phyloP scores from a whole-genome alignment of 2,113 vertebrate species.

The Ahaetulla prasina region DNA sequence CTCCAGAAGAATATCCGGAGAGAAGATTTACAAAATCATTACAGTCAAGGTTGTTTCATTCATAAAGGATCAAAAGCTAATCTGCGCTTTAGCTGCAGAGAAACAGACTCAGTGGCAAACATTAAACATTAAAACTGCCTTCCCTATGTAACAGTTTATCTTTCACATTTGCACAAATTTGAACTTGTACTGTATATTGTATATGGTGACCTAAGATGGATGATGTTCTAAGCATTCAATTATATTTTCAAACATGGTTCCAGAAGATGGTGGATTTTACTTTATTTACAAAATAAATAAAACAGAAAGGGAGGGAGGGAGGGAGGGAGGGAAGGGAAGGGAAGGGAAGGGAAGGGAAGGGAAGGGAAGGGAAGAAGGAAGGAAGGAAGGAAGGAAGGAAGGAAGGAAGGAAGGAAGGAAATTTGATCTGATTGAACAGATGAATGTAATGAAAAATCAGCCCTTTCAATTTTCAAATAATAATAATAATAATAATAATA shows the following conservation, averaged over 20 bases:
- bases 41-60: conserved; percentile 27
- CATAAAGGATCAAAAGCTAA: conserved; percentile 49
- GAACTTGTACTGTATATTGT: neutral
- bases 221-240: neutral
- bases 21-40: conserved; percentile 22
- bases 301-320: conserved; percentile 13
- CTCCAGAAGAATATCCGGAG: conserved; percentile 14
- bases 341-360: too few species aligned
- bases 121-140: conserved; percentile 38
- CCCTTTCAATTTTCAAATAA: conserved; percentile 7
- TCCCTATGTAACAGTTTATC: conserved; percentile 7
- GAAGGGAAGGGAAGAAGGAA: neutral
- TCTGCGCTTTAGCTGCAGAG: conserved; percentile 26
- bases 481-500: too few species aligned
- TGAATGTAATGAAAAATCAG: neutral
- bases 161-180: conserved; percentile 31
- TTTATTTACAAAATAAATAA: conserved; percentile 35
- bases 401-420: neutral
- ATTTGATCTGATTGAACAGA: conserved; percentile 34
- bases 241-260: conserved; percentile 17
- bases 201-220: conserved; percentile 28
- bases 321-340: neutral
- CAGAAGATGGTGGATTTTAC: conserved; percentile 1
- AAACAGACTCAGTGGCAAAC: conserved; percentile 27
- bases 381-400: too few species aligned